Percentiles rank a stretch among this genome's conserved stretches.
phyloP scores from a whole-genome alignment of 92 coral and sea anemone genomes.

The Phymanthus crucifer region DNA sequence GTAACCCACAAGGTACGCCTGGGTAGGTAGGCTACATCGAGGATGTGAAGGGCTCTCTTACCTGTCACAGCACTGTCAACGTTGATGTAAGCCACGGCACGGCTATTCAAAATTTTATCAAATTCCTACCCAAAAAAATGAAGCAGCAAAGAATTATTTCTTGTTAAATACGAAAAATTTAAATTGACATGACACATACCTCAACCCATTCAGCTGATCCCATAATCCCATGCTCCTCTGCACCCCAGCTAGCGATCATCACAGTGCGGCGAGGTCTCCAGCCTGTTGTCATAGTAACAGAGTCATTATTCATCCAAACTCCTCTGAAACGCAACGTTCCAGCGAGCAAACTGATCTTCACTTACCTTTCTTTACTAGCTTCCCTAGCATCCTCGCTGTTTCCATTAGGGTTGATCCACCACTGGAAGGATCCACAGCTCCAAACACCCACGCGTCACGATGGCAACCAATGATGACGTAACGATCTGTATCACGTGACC shows the following conservation, averaged over 20 bases:
- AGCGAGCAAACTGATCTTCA: not conserved
- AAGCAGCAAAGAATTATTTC: not conserved
- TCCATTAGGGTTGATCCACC: constrained; percentile 80
- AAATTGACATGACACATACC: not conserved
- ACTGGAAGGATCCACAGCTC: constrained; percentile 73
- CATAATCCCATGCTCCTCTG: constrained; percentile 73
- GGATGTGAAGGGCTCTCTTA: not conserved
- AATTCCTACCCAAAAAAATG: constrained; percentile 39
- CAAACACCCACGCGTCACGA: constrained; percentile 83
- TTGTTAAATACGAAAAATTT: too few relatives aligned
- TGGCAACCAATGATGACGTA: constrained; percentile 83
- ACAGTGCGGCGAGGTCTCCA: constrained; percentile 93
- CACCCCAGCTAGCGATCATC: constrained; percentile 86
- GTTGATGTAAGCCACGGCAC: constrained; percentile 80
- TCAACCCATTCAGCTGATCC: constrained; percentile 88
- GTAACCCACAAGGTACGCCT: too few relatives aligned
- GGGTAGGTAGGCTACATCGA: not conserved
- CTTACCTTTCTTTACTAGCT: constrained; percentile 51
- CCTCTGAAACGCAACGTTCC: not conserved
- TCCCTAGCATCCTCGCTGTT: constrained; percentile 55
- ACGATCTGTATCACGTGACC: constrained; percentile 59
- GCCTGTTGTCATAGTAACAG: constrained; percentile 26
- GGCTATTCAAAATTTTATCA: constrained; percentile 46
- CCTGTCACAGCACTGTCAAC: constrained; percentile 66
- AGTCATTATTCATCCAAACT: not conserved